Evolutionary conservation across 2,888 invertebrate species (phyloP).

Genomic region (Andrena praecox): DNA sequence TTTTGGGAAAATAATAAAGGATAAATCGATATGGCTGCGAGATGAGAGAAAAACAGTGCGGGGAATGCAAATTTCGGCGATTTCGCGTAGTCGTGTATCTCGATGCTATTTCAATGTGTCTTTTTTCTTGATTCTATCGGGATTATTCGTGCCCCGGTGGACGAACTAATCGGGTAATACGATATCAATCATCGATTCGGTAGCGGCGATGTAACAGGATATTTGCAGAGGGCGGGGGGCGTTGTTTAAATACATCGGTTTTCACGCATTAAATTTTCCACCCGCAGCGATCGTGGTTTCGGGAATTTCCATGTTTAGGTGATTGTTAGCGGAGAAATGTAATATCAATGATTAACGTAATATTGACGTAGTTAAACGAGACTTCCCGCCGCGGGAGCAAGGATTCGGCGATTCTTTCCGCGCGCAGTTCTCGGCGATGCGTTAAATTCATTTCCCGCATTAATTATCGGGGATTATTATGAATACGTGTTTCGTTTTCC

Average conservation of each 20-base stretch:
- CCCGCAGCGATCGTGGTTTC: background rate
- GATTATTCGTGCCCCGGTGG: background rate
- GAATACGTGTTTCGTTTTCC: background rate
- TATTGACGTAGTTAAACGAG: background rate
- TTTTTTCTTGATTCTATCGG: background rate
- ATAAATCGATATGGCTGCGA: no score
- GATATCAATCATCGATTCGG: constrained; percentile 16
- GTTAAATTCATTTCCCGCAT: constrained; percentile 4
- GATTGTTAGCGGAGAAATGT: background rate
- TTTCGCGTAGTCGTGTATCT: background rate
- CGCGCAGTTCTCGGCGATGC: background rate
- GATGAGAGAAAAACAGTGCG: background rate
- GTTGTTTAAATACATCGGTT: constrained; percentile 18
- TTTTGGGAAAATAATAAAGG: background rate
- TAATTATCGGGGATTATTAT: background rate
- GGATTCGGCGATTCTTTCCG: background rate
- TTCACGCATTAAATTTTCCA: constrained; percentile 3
- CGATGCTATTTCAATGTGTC: background rate
- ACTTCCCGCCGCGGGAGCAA: background rate
- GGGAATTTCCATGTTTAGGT: constrained; percentile 31
- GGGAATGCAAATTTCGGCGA: background rate
- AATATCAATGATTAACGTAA: constrained; percentile 12
- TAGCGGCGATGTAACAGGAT: constrained; percentile 16
- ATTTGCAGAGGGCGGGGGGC: background rate
- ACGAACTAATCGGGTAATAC: constrained; percentile 30